Conservation (phyloP, 2,888 invertebrate genomes). For the Acronicta leporina region DNA sequence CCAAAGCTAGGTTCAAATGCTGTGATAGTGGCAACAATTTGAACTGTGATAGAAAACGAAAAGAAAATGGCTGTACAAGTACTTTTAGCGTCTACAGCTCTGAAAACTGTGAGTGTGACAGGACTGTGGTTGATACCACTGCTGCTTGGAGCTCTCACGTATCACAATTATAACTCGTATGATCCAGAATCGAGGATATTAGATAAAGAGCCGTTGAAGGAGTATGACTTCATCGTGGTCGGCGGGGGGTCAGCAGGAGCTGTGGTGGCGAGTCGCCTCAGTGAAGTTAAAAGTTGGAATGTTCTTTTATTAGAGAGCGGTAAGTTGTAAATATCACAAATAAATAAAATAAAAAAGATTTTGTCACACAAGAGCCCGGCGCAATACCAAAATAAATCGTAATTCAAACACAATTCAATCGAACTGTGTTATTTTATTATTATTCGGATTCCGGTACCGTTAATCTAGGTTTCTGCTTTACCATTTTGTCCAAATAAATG, state of each 20-base stretch:
- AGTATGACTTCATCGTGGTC: conserved; percentile 95
- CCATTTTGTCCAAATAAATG: too few relatives aligned
- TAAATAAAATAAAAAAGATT: too few relatives aligned
- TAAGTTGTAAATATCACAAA: conserved; percentile 56
- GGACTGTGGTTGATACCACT: conserved; percentile 96
- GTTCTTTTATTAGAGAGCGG: conserved; percentile 94
- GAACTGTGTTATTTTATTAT: too few relatives aligned
- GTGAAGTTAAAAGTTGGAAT: conserved; percentile 93
- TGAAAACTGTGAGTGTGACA: conserved; percentile 93
- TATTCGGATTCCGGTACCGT: too few relatives aligned
- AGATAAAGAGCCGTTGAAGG: conserved; percentile 91
- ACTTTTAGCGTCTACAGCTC: conserved; percentile 93
- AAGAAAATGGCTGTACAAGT: conserved; percentile 92
- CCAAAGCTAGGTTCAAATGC: conserved; percentile 63
- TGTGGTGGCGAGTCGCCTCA: conserved; percentile 94
- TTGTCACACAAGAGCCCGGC: too few relatives aligned
- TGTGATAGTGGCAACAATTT: conserved; percentile 55
- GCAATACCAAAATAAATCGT: too few relatives aligned
- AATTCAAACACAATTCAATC: too few relatives aligned
- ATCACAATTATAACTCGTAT: conserved; percentile 93
- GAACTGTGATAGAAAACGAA: conserved; percentile 56
- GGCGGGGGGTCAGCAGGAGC: conserved; percentile 97
- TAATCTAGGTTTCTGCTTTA: too few relatives aligned
- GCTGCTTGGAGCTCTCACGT: conserved; percentile 94
- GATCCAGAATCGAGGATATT: conserved; percentile 94